These are phyloP conservation scores for Chascanopsetta lugubris DNA, from an alignment of 2,113 vertebrate species.

Conservation along the genomic window DNA sequence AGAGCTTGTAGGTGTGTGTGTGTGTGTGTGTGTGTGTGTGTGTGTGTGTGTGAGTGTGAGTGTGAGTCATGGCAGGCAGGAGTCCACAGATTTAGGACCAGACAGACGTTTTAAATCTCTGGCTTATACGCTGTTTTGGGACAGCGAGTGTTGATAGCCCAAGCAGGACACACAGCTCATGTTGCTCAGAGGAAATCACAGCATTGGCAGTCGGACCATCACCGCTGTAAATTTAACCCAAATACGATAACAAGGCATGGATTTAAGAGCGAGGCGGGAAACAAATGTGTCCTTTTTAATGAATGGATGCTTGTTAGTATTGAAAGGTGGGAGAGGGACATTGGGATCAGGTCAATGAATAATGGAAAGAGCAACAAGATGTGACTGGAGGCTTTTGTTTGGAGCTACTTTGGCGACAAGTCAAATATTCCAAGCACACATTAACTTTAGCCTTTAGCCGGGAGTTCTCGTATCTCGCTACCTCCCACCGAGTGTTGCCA, in stretches of 20 bases:
- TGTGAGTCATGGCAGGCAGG: conserved; percentile 58
- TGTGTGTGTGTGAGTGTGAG: conserved; percentile 33
- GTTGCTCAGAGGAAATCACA: conserved; percentile 49
- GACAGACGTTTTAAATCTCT: conserved; percentile 60
- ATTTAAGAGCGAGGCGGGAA: conserved; percentile 19
- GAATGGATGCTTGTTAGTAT: conserved; percentile 22
- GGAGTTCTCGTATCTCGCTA: conserved; percentile 45
- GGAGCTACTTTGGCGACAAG: conserved; percentile 1
- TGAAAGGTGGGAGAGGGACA: conserved; percentile 27
- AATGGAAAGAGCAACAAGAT: neutral
- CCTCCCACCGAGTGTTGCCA: conserved; percentile 63
- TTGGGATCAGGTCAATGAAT: neutral
- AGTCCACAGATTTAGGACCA: conserved; percentile 60
- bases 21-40: neutral
- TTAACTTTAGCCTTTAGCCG: conserved; percentile 21
- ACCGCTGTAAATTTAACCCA: conserved; percentile 31
- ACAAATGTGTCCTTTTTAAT: neutral
- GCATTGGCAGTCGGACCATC: conserved; percentile 8
- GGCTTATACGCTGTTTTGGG: conserved; percentile 61
- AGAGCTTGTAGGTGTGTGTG: conserved; percentile 36
- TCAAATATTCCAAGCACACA: conserved; percentile 23
- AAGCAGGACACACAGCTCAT: conserved; percentile 27
- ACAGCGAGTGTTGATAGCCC: conserved; percentile 56
- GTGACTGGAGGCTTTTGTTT: neutral
- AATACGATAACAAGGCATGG: conserved; percentile 17